These are phyloP conservation scores for Bombus ignitus DNA, from an alignment of 1,140 invertebrate species.

Conservation along the genomic window DNA sequence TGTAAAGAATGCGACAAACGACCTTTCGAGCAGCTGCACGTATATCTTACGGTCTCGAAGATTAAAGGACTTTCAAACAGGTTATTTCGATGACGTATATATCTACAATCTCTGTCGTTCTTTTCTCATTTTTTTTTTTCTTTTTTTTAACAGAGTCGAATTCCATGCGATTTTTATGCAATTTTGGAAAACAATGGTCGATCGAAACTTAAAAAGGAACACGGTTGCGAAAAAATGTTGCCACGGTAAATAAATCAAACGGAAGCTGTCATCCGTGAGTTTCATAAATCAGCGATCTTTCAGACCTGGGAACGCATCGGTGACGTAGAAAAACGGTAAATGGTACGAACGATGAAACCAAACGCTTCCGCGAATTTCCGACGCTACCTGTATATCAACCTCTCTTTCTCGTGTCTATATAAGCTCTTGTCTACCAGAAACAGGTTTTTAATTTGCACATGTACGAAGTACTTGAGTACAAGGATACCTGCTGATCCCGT, in stretches of 20 bases:
- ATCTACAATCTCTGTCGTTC: no score
- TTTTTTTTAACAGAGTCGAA: constrained; percentile 4
- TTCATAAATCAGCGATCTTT: constrained; percentile 29
- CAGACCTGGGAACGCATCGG: not conserved
- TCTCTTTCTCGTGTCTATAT: no score
- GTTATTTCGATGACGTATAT: constrained; percentile 22
- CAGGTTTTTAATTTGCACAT: not conserved
- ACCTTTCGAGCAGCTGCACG: constrained; percentile 38
- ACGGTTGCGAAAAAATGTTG: not conserved
- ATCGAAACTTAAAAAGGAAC: not conserved
- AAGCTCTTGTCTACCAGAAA: not conserved
- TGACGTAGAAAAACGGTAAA: not conserved
- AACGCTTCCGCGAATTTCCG: not conserved
- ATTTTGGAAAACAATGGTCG: not conserved
- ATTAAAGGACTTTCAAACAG: constrained; percentile 48
- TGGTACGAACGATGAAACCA: not conserved
- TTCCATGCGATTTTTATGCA: not conserved
- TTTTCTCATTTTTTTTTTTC: no score
- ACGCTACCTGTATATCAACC: not conserved
- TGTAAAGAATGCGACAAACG: constrained; percentile 57
- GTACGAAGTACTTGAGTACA: not conserved
- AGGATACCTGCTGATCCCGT: not conserved
- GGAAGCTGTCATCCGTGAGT: not conserved
- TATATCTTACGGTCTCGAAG: constrained; percentile 21
- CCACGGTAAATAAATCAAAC: constrained; percentile 24